Base-by-base conservation (phyloP, 2,888 invertebrate species). In the Bellardia pandia region DNA sequence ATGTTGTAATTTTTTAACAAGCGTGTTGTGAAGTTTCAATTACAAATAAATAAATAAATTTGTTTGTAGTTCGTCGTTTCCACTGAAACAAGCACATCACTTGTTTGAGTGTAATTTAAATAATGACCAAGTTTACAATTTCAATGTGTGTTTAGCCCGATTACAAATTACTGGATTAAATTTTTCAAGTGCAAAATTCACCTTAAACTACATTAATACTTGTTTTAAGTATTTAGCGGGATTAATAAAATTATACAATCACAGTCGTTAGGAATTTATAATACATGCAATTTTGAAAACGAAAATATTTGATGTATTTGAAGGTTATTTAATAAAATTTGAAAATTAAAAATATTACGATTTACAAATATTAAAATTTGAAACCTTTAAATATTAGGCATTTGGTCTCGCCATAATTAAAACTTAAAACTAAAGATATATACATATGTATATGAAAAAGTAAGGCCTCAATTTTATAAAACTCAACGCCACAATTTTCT, bases 1-100 rank as follows among this genome's bases (percentile, higher is more conserved):
- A 75, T 64, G 42, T 81, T 78, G 80, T 84, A 74, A 78, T 72
- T 80, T 72, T 58, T 30, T n/a, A 84, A 62, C 74, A 77, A 23
- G 23, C 80, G 80, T 80, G 86, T 14, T 83, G 60, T 53, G 78
- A 76, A 84, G 83, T 64, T 64, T 42, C 37, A 79, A 76, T 80
- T 72, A 6, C 45, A 58, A 62, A 13, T 51, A 53, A 62, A 71
- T 30, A 30, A 5, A 53, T n/a, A 33, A 72, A 40, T 69, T 69
- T 11, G 33, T 62, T 40, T 58, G n/a, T 62, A n/a, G 11, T 40
- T 42, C 37, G 23, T 37, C n/a, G 69, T 71, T 79, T 71, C 37
- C 40, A 60, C 62, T 14, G 71, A 48, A 58, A 37, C 60, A 33
- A 33, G 23, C 48, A 2, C 23, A 23, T 76, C 11, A 58, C 56